These are phyloP conservation scores for Andrena hattorfiana DNA, from an alignment of 2,888 invertebrate species.

Conservation along the genomic window DNA sequence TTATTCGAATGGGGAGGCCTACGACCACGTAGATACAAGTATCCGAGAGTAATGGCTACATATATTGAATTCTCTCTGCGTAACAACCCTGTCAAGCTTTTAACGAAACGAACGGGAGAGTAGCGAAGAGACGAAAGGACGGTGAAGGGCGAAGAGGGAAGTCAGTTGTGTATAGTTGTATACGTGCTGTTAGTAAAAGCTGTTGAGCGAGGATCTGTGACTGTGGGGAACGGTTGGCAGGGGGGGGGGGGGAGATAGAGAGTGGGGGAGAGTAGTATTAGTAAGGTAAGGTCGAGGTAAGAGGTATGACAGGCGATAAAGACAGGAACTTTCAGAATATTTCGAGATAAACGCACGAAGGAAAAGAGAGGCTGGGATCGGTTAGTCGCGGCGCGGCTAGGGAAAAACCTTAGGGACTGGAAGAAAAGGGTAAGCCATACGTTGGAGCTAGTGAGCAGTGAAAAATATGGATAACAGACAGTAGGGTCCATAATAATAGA, in stretches of 20 bases:
- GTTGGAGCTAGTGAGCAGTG: too few species aligned
- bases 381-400: too few species aligned
- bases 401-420: too few species aligned
- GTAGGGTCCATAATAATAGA: too few species aligned
- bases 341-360: conserved; percentile 35
- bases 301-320: background rate
- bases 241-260: background rate
- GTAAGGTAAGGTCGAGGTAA: conserved; percentile 9
- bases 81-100: conserved; percentile 70
- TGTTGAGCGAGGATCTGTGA: too few species aligned
- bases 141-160: conserved; percentile 46
- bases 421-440: too few species aligned
- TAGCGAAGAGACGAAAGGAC: conserved; percentile 28
- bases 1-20: conserved; percentile 49
- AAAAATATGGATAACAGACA: too few species aligned
- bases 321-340: background rate
- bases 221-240: too few species aligned
- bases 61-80: conserved; percentile 75
- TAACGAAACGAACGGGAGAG: conserved; percentile 46
- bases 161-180: conserved; percentile 68
- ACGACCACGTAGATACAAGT: conserved; percentile 52
- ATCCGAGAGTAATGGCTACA: conserved; percentile 73
- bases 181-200: conserved; percentile 20
- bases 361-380: background rate
- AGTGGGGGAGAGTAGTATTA: background rate